Evolutionary conservation across 2,888 invertebrate species (phyloP).

Genomic region (Tiliacea aurago): DNA sequence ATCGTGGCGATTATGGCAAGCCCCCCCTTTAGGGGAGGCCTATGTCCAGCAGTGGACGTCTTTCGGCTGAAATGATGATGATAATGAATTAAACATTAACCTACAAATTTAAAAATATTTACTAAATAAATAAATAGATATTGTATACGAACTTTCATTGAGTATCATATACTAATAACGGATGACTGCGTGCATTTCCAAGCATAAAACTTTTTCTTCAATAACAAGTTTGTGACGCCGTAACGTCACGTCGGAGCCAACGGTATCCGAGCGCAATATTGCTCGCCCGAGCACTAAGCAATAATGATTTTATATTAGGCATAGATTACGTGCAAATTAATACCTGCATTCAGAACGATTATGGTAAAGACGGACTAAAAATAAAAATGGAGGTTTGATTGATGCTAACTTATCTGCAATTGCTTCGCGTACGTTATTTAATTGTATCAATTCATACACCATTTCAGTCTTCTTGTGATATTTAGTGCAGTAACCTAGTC

Average conservation of each 20-base stretch:
- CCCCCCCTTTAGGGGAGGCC: no score
- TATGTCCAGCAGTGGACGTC: no score
- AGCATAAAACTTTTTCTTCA: constrained; percentile 26
- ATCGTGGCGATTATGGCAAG: no score
- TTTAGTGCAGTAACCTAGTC: neutral
- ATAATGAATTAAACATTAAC: neutral
- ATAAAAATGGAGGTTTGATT: neutral
- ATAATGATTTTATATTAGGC: constrained; percentile 36
- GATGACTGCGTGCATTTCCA: constrained; percentile 22
- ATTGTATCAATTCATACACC: no score
- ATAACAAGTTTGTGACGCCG: constrained; percentile 33
- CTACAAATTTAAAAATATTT: neutral
- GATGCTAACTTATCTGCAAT: neutral
- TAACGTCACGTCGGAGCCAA: neutral
- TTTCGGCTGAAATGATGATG: no score
- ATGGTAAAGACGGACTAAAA: neutral
- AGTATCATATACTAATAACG: constrained; percentile 7
- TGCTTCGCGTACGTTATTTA: no score
- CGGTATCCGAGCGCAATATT: constrained; percentile 34
- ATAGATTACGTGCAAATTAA: constrained; percentile 29
- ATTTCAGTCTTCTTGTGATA: neutral
- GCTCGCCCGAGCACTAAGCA: constrained; percentile 16
- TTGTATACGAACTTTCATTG: neutral
- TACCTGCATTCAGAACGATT: constrained; percentile 21
- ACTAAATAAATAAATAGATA: neutral